A percentile compares a stretch with the other conserved stretches of the same genome.
These are phyloP conservation scores for Pseudorectes ferrugineus DNA, from an alignment of 2,113 vertebrate species.

Conservation along the genomic window DNA sequence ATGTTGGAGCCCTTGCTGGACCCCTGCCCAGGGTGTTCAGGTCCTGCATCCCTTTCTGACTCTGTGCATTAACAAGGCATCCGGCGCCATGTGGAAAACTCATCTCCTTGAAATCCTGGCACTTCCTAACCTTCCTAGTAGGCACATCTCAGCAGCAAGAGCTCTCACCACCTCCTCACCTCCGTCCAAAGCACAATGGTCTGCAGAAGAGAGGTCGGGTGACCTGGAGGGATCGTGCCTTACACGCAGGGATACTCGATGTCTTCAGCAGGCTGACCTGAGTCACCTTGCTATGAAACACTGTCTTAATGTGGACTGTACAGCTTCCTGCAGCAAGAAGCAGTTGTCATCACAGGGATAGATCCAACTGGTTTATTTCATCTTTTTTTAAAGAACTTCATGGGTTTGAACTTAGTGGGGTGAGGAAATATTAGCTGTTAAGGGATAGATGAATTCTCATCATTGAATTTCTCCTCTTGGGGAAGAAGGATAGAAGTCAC, in stretches of 20 bases:
- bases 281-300: constrained; percentile 15
- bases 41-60: neutral
- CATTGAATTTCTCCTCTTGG: neutral
- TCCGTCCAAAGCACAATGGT: constrained; percentile 22
- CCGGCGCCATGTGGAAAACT: neutral
- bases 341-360: neutral
- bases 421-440: neutral
- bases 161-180: neutral
- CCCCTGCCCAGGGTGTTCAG: neutral
- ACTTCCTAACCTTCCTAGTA: neutral
- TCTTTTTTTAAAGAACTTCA: neutral
- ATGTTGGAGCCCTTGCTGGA: neutral
- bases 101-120: neutral
- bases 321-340: neutral
- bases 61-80: neutral
- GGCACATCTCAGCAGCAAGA: constrained; percentile 4
- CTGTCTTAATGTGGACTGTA: constrained; percentile 30
- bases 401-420: neutral
- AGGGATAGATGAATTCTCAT: neutral
- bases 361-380: neutral
- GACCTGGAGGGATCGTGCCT: constrained; percentile 22
- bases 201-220: neutral
- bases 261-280: constrained; percentile 17
- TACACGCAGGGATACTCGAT: neutral
- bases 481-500: neutral